Evolutionary conservation across 2,888 invertebrate genomes (phyloP), one percentile per base, ranked within the genome.

Genomic region (Embidobia sp.): DNA sequence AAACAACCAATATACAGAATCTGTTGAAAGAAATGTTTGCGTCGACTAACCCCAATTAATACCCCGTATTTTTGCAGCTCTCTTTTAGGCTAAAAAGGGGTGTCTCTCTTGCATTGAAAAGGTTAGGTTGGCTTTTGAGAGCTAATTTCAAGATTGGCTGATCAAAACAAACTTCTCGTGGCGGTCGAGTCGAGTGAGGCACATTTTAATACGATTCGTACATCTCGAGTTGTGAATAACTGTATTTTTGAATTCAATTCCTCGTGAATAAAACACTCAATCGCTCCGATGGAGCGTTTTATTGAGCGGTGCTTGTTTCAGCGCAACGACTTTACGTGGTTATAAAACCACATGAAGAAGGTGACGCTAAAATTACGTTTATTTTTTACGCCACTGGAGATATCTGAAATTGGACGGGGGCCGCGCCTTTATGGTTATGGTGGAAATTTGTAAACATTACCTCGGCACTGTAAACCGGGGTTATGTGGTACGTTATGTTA

Each of bases 181-280:
- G 61, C 27, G 67, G 55, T 48, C 26, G 49, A 77, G 67, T 55
- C 40, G 33, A 46, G 70, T 42, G 61, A 40, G 63, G 63, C 19
- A 22, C 51, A 67, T 74, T 74, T 74, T 74, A 74, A 74, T 67
- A 53, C 59, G 66, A 67, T 61, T 53, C 53, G 66, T 61, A 67
- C 66, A 31, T 66, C 57, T 37, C 46, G 35, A 67, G 48, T 67
- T 67, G 67, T 75, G 67, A 75, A 75, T 75, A 75, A 75, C 75
- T 75, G 75, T 75, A 67, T 75, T 75, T 67, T 67, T 67, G 67
- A 67, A 75, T 75, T 75, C 75, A 75, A 75, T 75, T 67, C 55
- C 59, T 75, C 75, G 75, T 61, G 75, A 75, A 75, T 75, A 75
- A 74, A 75, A 75, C 75, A 75, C 67, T 67, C 75, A 75, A 75